Evolutionary conservation across 1,140 invertebrate species (phyloP).

Genomic region (Drosophila kanapiae): DNA sequence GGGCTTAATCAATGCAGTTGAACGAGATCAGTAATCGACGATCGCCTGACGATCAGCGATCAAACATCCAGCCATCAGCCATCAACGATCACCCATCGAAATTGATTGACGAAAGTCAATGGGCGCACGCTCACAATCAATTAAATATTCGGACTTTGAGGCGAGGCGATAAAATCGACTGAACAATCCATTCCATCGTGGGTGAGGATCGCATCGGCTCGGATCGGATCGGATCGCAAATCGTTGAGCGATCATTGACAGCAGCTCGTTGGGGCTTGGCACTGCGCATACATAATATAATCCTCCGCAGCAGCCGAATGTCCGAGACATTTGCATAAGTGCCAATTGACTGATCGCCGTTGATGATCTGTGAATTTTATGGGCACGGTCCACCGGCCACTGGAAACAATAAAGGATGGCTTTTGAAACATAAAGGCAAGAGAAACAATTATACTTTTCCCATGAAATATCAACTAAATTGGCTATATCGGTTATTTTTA

Average conservation of each 20-base stretch:
- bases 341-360: constrained; percentile 30
- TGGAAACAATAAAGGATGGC: background rate
- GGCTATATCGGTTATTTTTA: too few species aligned
- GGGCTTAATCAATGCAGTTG: constrained; percentile 61
- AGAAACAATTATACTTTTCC: too few species aligned
- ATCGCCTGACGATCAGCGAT: constrained; percentile 37
- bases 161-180: constrained; percentile 41
- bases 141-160: constrained; percentile 69
- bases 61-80: constrained; percentile 12
- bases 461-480: background rate
- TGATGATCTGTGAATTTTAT: constrained; percentile 42
- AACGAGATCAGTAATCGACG: constrained; percentile 66
- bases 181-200: constrained; percentile 19
- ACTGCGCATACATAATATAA: constrained; percentile 29
- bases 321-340: constrained; percentile 64
- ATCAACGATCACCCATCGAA: constrained; percentile 51
- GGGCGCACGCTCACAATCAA: constrained; percentile 75
- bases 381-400: constrained; percentile 18
- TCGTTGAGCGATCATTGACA: constrained; percentile 66
- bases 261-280: constrained; percentile 14
- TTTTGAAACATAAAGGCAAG: background rate
- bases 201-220: constrained; percentile 20
- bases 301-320: constrained; percentile 21
- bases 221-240: constrained; percentile 10
- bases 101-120: constrained; percentile 77